Evolutionary conservation across 2,888 invertebrate genomes (phyloP).

Genomic region (Lasioglossum vierecki): DNA sequence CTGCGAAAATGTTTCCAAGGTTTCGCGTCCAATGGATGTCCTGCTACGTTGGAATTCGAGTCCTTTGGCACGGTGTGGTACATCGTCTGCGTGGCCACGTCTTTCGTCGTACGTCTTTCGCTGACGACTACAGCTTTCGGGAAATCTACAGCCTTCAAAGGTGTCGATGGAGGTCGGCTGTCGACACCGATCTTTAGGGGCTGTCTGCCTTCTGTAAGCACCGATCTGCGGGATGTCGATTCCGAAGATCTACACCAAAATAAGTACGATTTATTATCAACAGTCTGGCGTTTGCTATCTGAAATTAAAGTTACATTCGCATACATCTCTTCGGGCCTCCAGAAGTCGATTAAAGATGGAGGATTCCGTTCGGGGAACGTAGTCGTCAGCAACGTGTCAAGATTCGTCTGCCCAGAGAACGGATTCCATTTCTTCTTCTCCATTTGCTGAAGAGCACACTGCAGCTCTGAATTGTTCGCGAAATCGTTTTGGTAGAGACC

Average conservation of each 20-base stretch:
- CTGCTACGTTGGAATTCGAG: background rate
- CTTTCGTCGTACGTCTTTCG: background rate
- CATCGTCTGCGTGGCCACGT: background rate
- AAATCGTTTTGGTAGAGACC: constrained; percentile 50
- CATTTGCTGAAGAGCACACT: constrained; percentile 33
- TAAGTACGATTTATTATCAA: background rate
- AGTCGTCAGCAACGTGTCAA: background rate
- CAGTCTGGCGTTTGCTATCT: too few species aligned
- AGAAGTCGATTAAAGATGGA: background rate
- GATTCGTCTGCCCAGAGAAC: constrained; percentile 1
- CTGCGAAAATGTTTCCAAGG: background rate
- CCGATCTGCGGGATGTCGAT: background rate
- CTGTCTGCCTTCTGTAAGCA: background rate
- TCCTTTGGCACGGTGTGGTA: fast-evolving
- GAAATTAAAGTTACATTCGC: background rate
- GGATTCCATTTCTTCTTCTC: constrained; percentile 50
- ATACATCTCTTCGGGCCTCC: background rate
- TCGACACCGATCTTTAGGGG: background rate
- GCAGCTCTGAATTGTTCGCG: constrained; percentile 38
- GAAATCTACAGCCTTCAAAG: too few species aligned
- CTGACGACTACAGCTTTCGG: fast-evolving
- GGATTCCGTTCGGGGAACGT: background rate
- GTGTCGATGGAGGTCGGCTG: background rate
- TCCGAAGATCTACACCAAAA: background rate
- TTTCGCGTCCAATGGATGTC: background rate